phyloP scores from a whole-genome alignment of 1,140 invertebrate genomes.

The Pogonomyrmex barbatus region DNA sequence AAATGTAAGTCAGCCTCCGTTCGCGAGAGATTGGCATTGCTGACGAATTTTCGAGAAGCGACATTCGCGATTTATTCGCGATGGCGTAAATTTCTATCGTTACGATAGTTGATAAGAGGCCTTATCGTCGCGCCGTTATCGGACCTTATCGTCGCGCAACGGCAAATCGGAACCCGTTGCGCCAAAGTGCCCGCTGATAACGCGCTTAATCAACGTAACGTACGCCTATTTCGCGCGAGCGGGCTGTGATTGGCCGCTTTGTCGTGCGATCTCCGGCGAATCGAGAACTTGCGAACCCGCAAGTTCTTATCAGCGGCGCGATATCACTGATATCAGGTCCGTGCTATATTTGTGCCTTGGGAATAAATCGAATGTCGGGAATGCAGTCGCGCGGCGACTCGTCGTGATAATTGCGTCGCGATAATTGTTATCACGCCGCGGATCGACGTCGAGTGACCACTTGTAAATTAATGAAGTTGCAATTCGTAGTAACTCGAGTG shows the following conservation, averaged over 20 bases:
- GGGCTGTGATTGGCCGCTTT: slow-evolving; percentile 57
- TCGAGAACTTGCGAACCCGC: slow-evolving; percentile 47
- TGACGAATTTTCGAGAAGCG: slow-evolving; percentile 16
- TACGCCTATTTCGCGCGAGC: slow-evolving; percentile 59
- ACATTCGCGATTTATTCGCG: slow-evolving; percentile 18
- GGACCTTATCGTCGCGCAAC: slow-evolving; percentile 28
- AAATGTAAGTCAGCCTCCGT: too few species aligned
- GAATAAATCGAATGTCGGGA: slow-evolving; percentile 38
- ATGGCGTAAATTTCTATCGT: slow-evolving; percentile 53
- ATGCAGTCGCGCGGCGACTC: neutral
- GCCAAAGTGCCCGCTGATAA: slow-evolving; percentile 43
- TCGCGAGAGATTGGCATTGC: neutral
- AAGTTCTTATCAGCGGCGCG: slow-evolving; percentile 60
- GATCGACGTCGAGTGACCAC: slow-evolving; percentile 13
- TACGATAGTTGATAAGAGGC: slow-evolving; percentile 40
- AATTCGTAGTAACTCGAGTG: neutral
- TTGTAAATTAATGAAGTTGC: slow-evolving; percentile 36
- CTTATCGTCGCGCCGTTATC: slow-evolving; percentile 39
- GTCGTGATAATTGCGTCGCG: neutral
- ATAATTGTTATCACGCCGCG: slow-evolving; percentile 6
- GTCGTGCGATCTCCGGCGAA: slow-evolving; percentile 55
- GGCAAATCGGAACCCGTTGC: slow-evolving; percentile 50
- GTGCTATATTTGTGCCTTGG: slow-evolving; percentile 27
- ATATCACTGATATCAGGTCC: slow-evolving; percentile 36
- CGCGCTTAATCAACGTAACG: slow-evolving; percentile 60